Evolutionary conservation across 2,888 invertebrate genomes (phyloP).

Genomic region (Cerastoderma edule): DNA sequence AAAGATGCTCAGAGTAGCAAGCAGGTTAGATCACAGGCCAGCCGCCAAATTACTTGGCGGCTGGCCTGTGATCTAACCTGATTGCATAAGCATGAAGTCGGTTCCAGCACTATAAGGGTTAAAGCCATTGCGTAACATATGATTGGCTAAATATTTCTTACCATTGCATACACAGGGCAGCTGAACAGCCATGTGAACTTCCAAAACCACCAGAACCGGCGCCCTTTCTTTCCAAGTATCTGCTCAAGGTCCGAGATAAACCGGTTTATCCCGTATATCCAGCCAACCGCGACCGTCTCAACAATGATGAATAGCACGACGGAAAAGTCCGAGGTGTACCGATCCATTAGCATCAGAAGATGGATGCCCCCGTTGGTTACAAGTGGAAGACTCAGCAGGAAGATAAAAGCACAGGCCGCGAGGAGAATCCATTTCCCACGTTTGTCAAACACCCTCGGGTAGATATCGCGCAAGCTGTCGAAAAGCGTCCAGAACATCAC

Average conservation of each 20-base stretch:
- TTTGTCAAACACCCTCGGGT: constrained; percentile 21
- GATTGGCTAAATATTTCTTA: constrained; percentile 4
- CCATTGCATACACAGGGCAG: constrained; percentile 32
- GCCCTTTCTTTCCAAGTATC: constrained; percentile 36
- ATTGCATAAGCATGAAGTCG: neutral
- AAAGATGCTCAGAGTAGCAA: neutral
- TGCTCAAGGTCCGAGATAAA: constrained; percentile 41
- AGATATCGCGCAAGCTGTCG: constrained; percentile 18
- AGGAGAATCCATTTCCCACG: constrained; percentile 17
- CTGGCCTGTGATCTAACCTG: neutral
- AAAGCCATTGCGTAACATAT: neutral
- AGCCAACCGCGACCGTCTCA: constrained; percentile 89
- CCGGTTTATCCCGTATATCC: constrained; percentile 88
- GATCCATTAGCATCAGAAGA: constrained; percentile 69
- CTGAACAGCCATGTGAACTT: constrained; percentile 33
- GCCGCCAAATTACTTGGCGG: neutral
- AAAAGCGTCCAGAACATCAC: constrained; percentile 34
- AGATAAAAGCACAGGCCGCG: constrained; percentile 22
- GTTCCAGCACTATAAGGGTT: neutral
- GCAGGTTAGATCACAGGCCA: neutral
- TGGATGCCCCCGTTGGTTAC: constrained; percentile 69
- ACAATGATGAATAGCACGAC: constrained; percentile 88
- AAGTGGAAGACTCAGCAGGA: constrained; percentile 40
- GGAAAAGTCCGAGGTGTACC: constrained; percentile 74
- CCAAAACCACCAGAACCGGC: constrained; percentile 31